Percentiles rank a stretch among this genome's conserved stretches.
These are phyloP conservation scores for Hesperophylax magnus DNA, from an alignment of 1,140 invertebrate species.

Conservation along the genomic window DNA sequence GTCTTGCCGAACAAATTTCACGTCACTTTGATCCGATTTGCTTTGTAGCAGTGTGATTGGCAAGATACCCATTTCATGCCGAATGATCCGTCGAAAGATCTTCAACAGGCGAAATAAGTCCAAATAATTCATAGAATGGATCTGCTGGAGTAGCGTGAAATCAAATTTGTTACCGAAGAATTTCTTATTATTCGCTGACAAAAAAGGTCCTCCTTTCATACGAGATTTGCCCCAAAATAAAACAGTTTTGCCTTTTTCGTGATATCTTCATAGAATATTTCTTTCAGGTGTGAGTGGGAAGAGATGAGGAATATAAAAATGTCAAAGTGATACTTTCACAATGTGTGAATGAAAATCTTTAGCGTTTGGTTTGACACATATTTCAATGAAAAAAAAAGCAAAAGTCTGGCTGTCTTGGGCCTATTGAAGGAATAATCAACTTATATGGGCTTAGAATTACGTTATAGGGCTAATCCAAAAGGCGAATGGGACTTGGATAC, in stretches of 20 bases:
- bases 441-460: constrained; percentile 51
- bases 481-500: constrained; percentile 27
- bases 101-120: background rate
- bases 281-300: constrained; percentile 10
- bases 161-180: constrained; percentile 45
- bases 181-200: constrained; percentile 18
- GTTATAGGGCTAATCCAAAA: constrained; percentile 56
- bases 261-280: constrained; percentile 14
- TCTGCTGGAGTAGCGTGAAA: constrained; percentile 50
- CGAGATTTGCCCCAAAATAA: constrained; percentile 19
- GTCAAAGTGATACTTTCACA: constrained; percentile 51
- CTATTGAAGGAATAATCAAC: constrained; percentile 52
- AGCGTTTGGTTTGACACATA: constrained; percentile 43
- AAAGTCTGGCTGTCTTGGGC: constrained; percentile 22
- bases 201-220: constrained; percentile 16
- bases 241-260: constrained; percentile 22
- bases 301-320: constrained; percentile 42
- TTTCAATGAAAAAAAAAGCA: constrained; percentile 32
- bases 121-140: constrained; percentile 14
- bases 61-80: constrained; percentile 39
- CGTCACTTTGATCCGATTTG: constrained; percentile 32
- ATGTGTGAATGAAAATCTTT: constrained; percentile 52
- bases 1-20: constrained; percentile 21
- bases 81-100: constrained; percentile 26
- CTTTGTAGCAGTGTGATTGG: constrained; percentile 31